Evolutionary conservation across 2,888 invertebrate genomes (phyloP).

Genomic region (Gymnosoma rotundatum): DNA sequence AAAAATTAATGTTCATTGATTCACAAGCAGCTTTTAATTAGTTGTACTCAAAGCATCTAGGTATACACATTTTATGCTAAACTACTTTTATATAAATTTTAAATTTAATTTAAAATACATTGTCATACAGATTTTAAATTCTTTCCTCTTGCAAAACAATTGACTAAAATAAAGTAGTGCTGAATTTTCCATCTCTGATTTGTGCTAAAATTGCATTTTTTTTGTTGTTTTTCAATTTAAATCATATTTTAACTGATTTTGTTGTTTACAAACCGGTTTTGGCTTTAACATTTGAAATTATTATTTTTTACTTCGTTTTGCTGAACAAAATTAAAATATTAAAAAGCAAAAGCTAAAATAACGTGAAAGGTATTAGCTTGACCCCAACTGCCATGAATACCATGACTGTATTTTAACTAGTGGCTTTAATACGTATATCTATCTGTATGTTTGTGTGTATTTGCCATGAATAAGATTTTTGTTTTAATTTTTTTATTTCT

Average conservation of each 20-base stretch:
- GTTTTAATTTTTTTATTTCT: constrained; percentile 26
- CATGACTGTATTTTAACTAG: constrained; percentile 46
- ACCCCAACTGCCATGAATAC: constrained; percentile 65
- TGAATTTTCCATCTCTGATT: no score
- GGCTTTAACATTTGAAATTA: constrained; percentile 52
- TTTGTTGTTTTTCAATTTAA: background rate
- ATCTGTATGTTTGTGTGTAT: background rate
- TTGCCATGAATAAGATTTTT: constrained; percentile 56
- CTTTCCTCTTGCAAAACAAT: no score
- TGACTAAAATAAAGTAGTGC: no score
- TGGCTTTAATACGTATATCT: constrained; percentile 43
- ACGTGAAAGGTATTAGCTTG: constrained; percentile 39
- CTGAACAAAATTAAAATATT: background rate
- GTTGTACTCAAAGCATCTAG: no score
- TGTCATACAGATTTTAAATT: no score
- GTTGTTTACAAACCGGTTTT: constrained; percentile 51
- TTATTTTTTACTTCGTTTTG: constrained; percentile 13
- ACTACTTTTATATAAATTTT: no score
- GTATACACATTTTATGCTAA: no score
- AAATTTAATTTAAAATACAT: no score
- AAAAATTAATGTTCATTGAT: no score
- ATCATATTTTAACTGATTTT: constrained; percentile 30
- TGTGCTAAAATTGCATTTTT: constrained; percentile 33
- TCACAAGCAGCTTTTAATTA: no score
- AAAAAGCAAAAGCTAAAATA: background rate